Percentiles rank a stretch among this genome's conserved stretches.
These are phyloP conservation scores for Spialia ferax DNA, from an alignment of 2,888 invertebrate genomes.

Conservation along the genomic window DNA sequence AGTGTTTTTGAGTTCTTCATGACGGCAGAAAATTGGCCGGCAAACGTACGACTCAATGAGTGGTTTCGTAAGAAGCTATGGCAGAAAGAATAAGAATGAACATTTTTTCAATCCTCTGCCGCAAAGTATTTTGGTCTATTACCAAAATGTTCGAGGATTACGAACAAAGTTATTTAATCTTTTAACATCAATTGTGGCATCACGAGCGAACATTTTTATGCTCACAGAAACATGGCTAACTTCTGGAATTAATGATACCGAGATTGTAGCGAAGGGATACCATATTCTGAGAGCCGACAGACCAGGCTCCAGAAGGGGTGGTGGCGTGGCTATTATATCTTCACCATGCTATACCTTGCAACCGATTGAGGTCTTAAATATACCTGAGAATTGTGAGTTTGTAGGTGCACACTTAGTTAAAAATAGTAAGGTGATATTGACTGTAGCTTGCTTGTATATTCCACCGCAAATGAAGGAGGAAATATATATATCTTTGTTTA, in stretches of 20 bases:
- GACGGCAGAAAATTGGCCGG: background rate
- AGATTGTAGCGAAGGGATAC: background rate
- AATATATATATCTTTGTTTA: no score
- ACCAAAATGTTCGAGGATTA: background rate
- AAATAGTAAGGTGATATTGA: no score
- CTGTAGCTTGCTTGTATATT: no score
- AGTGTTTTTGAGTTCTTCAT: background rate
- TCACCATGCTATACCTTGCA: no score
- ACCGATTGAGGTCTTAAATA: no score
- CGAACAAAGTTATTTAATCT: background rate
- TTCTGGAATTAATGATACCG: background rate
- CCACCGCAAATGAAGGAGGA: no score
- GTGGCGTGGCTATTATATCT: background rate
- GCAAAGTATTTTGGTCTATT: background rate
- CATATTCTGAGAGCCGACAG: background rate
- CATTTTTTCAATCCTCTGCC: no score
- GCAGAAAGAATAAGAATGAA: no score
- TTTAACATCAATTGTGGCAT: background rate
- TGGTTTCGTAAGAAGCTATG: background rate
- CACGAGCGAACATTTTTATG: background rate
- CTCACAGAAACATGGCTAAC: background rate
- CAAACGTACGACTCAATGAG: background rate
- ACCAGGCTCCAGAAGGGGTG: background rate
- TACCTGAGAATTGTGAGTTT: no score
- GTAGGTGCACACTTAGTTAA: no score